Evolutionary conservation across 2,888 invertebrate genomes (phyloP), one percentile per base, ranked within the genome.

Genomic region (Polymixis flavicincta): DNA sequence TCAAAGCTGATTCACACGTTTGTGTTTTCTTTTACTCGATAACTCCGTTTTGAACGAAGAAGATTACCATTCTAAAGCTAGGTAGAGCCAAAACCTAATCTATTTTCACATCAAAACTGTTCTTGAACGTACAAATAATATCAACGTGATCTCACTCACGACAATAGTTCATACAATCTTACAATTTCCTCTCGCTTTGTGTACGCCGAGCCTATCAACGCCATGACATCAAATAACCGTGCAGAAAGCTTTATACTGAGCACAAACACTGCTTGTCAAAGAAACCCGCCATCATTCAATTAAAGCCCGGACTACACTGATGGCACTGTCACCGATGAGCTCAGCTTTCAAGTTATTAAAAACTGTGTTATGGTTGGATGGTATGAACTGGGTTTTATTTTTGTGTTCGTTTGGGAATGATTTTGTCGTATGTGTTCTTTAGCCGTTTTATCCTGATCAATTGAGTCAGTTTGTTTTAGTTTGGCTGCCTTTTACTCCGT

Each of bases 321-420:
- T 78, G 65, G 50, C 50, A 11, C 60, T 66, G 65, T 72, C 66
- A 55, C 55, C 60, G 79, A 69, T 61, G 69, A 70, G 55, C 48
- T 63, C 59, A 71, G 82, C 70, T 84, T 76, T 71, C 64, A 42
- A 71, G 67, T 83, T 76, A 76, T 84, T 81, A 81, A 74, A 76
- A 81, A 73, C 25, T 68, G 45, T 69, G 57, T 63, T 55, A 14
- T 54, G 66, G 50, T 42, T 11, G 14, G 11, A 8, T 25, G 17
- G 25, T 54, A 65, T 61, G 28, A 45, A 60, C 52, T 14, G n/a
- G 19, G 42, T 14, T 61, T 79, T 61, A 57, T 57, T 69, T 66
- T 57, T 74, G 42, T 17, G 22, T 74, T 72, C 9, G 11, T 55
- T 74, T n/a, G n/a, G 14, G 7, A 37, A 48, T 55, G 0, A 63